Base-by-base conservation (phyloP, 2,113 vertebrate species). In the Toxostoma redivivum region DNA sequence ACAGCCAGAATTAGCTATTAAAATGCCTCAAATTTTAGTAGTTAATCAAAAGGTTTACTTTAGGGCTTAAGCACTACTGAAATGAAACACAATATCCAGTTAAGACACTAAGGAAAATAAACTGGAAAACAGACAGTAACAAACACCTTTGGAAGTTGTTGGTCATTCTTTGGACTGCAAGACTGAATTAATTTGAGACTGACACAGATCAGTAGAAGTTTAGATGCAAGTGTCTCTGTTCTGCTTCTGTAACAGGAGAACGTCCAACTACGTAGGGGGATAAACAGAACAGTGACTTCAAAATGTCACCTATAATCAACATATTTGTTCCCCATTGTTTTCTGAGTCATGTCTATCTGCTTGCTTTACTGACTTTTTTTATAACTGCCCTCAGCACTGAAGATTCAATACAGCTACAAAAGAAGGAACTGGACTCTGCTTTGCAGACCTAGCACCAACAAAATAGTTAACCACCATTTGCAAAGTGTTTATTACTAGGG, bases 301-400 rank as follows among this genome's bases (percentile, higher is more conserved):
- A 94, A 90, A 83, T 83, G 30, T 28, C 74, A 30, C 47, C 45
- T 72, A 42, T 28, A 72, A 69, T 54, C 45, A 85, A 70, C 4
- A 2, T 58, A 66, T 72, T 65, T 77, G 33, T 15, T 87, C n/a
- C 24, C 16, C 25, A 12, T 15, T 66, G 77, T 70, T 61, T 94
- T 85, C 53, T 62, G 54, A 91, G 27, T 40, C 47, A 45, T 4
- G 5, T 37, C 70, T 73, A 69, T 33, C 48, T 58, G 54, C 66
- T 56, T 88, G 71, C 42, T 73, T 91, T 86, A 94, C 40, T 83
- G 85, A 77, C 60, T 61, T 78, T 76, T 92, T 93, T 69, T 92
- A 92, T 64, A 33, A 72, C 66, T 77, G 62, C 47, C 50, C 82
- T 95, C 53, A 94, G 27, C 31, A 64, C 31, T 38, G 1, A 62